Evolutionary conservation across 2,888 invertebrate genomes (phyloP), one percentile per base, ranked within the genome.

Genomic region (Lissocephala sabroskyi): DNA sequence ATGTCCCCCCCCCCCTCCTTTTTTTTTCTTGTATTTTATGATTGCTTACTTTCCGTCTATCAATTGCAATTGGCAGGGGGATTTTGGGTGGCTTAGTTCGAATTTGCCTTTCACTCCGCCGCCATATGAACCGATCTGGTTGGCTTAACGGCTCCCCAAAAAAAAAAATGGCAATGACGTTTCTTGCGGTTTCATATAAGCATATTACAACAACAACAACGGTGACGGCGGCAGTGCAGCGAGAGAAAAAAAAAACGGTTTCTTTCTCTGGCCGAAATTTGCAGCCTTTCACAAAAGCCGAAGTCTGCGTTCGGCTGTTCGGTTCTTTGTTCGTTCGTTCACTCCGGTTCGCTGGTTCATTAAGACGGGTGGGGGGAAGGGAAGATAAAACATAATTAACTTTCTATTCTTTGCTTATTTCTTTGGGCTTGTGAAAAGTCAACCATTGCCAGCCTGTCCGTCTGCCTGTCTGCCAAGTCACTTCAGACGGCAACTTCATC

Each of bases 251-350:
- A n/a, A n/a, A n/a, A n/a, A n/a, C n/a, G n/a, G n/a, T n/a, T n/a
- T n/a, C n/a, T n/a, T n/a, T n/a, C n/a, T n/a, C n/a, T n/a, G n/a
- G n/a, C n/a, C n/a, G n/a, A n/a, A n/a, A n/a, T n/a, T n/a, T n/a
- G n/a, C n/a, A n/a, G n/a, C n/a, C n/a, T n/a, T n/a, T n/a, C n/a
- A n/a, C n/a, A n/a, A n/a, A n/a, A n/a, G n/a, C n/a, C n/a, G n/a
- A n/a, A n/a, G n/a, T n/a, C n/a, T 62, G 60, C 63, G 66, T 65
- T 65, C 66, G 71, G 63, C 54, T 65, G 66, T 70, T 62, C 71
- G 49, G 52, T 32, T 11, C 30, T 32, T 13, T 32, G n/a, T 59
- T 32, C 49, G 46, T 49, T 62, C 40, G n/a, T n/a, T 52, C 44
- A 56, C 0, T 2, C 29, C n/a, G 30, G 30, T 13, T 11, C 1